Evolutionary conservation across 2,888 invertebrate genomes (phyloP).

Genomic region (Carpatolechia fugitivella): DNA sequence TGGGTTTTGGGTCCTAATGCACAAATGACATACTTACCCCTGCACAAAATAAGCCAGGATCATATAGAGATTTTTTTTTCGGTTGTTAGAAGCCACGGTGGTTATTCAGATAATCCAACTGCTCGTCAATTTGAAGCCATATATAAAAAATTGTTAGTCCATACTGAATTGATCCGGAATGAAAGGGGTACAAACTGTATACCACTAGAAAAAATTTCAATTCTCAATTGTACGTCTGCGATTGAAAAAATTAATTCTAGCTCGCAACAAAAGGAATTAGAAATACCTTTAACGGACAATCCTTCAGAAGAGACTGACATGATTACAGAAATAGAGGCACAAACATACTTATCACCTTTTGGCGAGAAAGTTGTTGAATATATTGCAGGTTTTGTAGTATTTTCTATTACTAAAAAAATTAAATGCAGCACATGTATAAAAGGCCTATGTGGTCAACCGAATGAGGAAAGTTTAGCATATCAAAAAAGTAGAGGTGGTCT

Average conservation of each 20-base stretch:
- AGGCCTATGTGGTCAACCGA: conserved; percentile 13
- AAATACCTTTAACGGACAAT: background rate
- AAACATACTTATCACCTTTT: conserved; percentile 15
- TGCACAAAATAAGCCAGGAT: too few relatives aligned
- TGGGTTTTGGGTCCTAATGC: too few relatives aligned
- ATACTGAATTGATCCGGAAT: conserved; percentile 15
- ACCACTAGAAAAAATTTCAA: conserved; percentile 19
- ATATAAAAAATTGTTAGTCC: conserved; percentile 22
- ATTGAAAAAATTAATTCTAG: conserved; percentile 15
- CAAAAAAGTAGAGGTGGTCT: conserved; percentile 5
- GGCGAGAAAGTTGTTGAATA: conserved; percentile 19
- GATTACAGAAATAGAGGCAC: conserved; percentile 12
- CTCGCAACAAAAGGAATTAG: background rate
- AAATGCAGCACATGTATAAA: too few relatives aligned
- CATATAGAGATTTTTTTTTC: too few relatives aligned
- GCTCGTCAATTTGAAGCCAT: too few relatives aligned
- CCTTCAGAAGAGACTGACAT: conserved; percentile 11
- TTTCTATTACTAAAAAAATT: too few relatives aligned
- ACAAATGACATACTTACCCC: too few relatives aligned
- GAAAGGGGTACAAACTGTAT: conserved; percentile 19
- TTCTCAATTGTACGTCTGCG: conserved; percentile 19
- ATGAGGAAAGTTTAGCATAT: conserved; percentile 12
- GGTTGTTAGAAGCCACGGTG: conserved; percentile 19
- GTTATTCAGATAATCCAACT: conserved; percentile 20
- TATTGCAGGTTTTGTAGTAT: too few relatives aligned